A percentile compares a stretch with the other conserved stretches of the same genome.
phyloP scores from a whole-genome alignment of 1,140 invertebrate genomes.

The Cyrtorhinus lividipennis region DNA sequence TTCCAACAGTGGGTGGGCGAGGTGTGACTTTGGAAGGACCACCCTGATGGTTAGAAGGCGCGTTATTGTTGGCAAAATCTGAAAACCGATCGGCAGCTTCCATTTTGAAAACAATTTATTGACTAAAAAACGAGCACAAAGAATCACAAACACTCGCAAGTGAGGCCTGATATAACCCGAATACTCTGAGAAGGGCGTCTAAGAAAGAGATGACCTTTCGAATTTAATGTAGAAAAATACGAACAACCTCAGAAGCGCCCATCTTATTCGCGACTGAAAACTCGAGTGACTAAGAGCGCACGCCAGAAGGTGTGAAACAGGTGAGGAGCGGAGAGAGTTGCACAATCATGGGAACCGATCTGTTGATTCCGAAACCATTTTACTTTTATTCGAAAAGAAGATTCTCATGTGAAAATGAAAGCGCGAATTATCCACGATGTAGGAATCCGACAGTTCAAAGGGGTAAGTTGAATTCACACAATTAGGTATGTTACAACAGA shows the following conservation, averaged over 20 bases:
- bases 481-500: no score
- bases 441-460: no score
- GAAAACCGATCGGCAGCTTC: background rate
- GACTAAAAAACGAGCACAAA: background rate
- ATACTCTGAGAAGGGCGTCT: no score
- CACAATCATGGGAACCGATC: background rate
- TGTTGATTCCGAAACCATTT: background rate
- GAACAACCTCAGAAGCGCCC: no score
- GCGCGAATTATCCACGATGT: background rate
- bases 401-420: background rate
- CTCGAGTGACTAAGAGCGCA: background rate
- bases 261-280: background rate
- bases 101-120: background rate
- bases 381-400: background rate
- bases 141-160: no score
- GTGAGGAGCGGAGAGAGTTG: slow-evolving; percentile 1
- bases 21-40: background rate
- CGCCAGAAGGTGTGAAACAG: background rate
- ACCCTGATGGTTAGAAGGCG: background rate
- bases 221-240: no score
- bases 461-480: no score
- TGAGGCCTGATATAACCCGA: no score
- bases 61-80: background rate
- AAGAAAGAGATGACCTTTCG: no score
- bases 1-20: no score